A percentile compares a stretch with the other conserved stretches of the same genome.
Evolutionary conservation across 2,113 vertebrate species (phyloP).

Genomic region (Prionailurus viverrinus): DNA sequence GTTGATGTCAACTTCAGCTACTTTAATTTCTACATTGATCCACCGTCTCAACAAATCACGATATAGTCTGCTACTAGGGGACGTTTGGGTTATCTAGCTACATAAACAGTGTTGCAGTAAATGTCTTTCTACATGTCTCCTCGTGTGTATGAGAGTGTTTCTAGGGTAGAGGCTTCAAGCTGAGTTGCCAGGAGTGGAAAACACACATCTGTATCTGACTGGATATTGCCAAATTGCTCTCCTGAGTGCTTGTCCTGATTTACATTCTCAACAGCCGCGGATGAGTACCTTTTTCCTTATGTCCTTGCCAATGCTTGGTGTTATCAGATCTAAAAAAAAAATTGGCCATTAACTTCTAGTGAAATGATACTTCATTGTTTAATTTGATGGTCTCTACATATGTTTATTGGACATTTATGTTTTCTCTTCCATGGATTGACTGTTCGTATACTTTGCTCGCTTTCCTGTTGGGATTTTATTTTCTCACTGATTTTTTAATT

Average conservation of each 20-base stretch:
- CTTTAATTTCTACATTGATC: neutral
- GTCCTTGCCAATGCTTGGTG: slow-evolving; percentile 40
- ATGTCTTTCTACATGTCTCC: neutral
- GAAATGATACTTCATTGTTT: slow-evolving; percentile 8
- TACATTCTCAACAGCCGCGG: neutral
- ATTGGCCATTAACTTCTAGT: slow-evolving; percentile 46
- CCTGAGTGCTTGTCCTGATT: neutral
- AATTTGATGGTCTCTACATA: slow-evolving; percentile 8
- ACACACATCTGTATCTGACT: neutral
- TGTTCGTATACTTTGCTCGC: slow-evolving; percentile 25
- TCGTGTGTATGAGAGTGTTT: neutral
- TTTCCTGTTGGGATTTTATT: slow-evolving; percentile 55
- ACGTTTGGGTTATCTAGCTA: neutral
- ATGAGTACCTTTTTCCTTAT: neutral
- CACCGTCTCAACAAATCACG: neutral
- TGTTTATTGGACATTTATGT: slow-evolving; percentile 51
- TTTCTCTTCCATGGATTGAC: neutral
- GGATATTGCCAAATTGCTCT: slow-evolving; percentile 9
- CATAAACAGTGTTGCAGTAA: neutral
- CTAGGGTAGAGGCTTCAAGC: neutral
- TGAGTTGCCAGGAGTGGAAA: neutral
- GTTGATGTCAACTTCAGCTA: slow-evolving; percentile 15
- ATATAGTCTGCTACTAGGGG: neutral
- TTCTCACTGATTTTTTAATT: slow-evolving; percentile 46
- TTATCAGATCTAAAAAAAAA: slow-evolving; percentile 30